Base-by-base conservation (phyloP, 2,113 vertebrate species). In the Maccullochella peelii region DNA sequence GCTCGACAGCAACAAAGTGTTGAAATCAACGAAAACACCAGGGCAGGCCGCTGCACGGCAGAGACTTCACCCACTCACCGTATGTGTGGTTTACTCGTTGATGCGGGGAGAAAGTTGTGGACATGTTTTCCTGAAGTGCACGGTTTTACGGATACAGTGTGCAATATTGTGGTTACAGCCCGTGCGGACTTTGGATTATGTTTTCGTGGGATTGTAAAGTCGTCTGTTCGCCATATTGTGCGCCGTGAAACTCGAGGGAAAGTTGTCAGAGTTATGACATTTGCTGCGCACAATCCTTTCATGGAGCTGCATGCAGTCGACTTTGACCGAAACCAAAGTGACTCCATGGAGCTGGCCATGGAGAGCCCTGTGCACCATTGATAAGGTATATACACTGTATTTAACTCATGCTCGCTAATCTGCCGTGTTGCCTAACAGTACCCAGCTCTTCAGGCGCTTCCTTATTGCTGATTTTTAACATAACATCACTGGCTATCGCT, bases 241-340 rank as follows among this genome's bases (percentile, higher is more conserved):
- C 85, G 79, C 87, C 5, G 86, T 57, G 83, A 85, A 92, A 93
- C 83, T 93, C 91, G 84, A 80, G 70, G 83, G 83, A 91, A 91
- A 93, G 88, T 94, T 91, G 83, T 79, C 85, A 73, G 88, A 92
- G 90, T 92, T 84, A 85, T 95, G 94, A 94, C 92, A 93, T 91
- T 91, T 84, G 80, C 86, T 92, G 91, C 92, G 91, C 89, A 88
- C 85, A 74, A 88, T 89, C 90, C 87, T 80, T 79, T 77, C 88
- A 89, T 91, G 94, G 91, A 92, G 90, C 86, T 91, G 91, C 93
- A 89, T 71, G 93, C 81, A 92, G 91, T 94, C 93, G 93, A 94
- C 92, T 95, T 93, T 92, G 92, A 92, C 92, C 92, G 89, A 74
- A 85, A 88, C 85, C 89, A 86, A 87, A 93, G 84, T 78, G 88